Conservation (phyloP, 2,888 invertebrate genomes). For the Diadromus collaris region DNA sequence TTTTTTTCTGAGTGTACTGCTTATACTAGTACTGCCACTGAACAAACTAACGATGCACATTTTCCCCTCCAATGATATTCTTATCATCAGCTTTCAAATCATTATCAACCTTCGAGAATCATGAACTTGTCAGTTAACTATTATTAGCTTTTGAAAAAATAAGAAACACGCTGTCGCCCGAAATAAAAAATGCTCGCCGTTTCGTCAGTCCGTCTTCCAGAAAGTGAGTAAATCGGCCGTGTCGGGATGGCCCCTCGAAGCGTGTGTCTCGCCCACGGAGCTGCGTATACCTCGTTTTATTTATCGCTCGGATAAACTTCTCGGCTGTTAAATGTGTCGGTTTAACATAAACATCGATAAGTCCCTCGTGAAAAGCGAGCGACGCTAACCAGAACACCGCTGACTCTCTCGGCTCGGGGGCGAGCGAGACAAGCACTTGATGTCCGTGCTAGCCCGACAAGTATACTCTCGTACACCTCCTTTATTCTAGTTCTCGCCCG, state of each 20-base stretch:
- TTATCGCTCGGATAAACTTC: conserved; percentile 77
- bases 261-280: conserved; percentile 4
- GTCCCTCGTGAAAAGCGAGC: conserved; percentile 68
- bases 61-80: not conserved
- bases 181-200: not conserved
- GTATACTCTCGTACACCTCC: conserved; percentile 25
- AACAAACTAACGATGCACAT: too few relatives aligned
- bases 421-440: conserved; percentile 54
- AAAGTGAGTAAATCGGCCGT: not conserved
- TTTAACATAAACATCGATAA: conserved; percentile 79
- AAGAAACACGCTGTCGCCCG: not conserved
- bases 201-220: not conserved
- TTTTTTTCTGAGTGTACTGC: too few relatives aligned
- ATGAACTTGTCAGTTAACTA: too few relatives aligned
- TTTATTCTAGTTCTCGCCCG: conserved; percentile 40
- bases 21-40: too few relatives aligned
- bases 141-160: not conserved
- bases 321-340: conserved; percentile 74
- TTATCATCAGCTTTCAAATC: too few relatives aligned
- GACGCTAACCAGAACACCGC: conserved; percentile 75
- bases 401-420: conserved; percentile 47
- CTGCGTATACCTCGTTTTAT: conserved; percentile 65
- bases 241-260: not conserved
- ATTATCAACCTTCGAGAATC: too few relatives aligned
- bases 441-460: conserved; percentile 34